A percentile compares a stretch with the other conserved stretches of the same genome.
These are phyloP conservation scores for Adineta ricciae DNA, from an alignment of 2,888 invertebrate genomes.

Conservation along the genomic window DNA sequence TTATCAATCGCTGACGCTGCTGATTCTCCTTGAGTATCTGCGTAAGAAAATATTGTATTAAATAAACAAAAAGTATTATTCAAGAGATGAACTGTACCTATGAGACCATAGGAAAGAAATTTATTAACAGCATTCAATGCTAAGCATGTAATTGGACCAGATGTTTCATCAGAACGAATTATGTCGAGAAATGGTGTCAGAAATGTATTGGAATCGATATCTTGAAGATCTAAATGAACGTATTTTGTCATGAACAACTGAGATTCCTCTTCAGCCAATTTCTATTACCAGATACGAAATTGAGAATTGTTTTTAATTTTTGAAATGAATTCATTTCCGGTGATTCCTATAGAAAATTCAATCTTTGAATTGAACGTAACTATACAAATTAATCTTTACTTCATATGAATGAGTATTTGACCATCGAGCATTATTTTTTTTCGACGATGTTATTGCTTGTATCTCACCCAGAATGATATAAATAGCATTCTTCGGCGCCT, in stretches of 20 bases:
- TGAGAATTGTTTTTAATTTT: slow-evolving; percentile 24
- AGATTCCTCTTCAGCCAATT: neutral
- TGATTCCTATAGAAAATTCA: neutral
- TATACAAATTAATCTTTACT: neutral
- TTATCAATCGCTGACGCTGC: slow-evolving; percentile 70
- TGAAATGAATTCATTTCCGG: slow-evolving; percentile 10
- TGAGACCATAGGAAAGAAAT: slow-evolving; percentile 83
- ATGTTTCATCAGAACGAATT: slow-evolving; percentile 89
- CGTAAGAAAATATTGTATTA: neutral
- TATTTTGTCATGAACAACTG: neutral
- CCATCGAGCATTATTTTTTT: slow-evolving; percentile 19
- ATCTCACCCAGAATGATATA: slow-evolving; percentile 91
- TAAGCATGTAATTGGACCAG: slow-evolving; percentile 86
- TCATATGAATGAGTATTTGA: neutral
- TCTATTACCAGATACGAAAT: slow-evolving; percentile 13
- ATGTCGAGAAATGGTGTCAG: slow-evolving; percentile 80
- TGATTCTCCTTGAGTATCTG: slow-evolving; percentile 36
- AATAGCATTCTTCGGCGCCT: slow-evolving; percentile 63
- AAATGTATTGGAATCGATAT: slow-evolving; percentile 50
- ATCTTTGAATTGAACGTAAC: too few relatives aligned
- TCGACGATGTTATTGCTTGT: slow-evolving; percentile 13
- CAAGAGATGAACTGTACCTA: slow-evolving; percentile 61
- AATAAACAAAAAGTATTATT: neutral
- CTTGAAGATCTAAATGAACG: slow-evolving; percentile 42
- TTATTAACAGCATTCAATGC: slow-evolving; percentile 88